These are phyloP conservation scores for Arizona elegans DNA, from an alignment of 2,113 vertebrate genomes.

Conservation along the genomic window DNA sequence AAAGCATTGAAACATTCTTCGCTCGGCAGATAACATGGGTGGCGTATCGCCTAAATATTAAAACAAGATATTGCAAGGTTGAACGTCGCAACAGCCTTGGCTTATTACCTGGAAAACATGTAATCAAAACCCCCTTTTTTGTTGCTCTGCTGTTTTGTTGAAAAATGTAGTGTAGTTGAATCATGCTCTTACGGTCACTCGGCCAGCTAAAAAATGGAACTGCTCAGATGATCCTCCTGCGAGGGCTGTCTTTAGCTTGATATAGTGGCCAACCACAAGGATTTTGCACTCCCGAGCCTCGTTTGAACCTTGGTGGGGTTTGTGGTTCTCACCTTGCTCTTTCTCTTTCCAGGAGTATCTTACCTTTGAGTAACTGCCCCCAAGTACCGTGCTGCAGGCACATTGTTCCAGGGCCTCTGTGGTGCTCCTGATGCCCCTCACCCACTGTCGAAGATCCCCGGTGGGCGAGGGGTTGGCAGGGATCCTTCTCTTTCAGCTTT, in stretches of 20 bases:
- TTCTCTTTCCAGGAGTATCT: constrained; percentile 77
- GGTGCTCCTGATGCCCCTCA: constrained; percentile 99
- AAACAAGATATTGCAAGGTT: background rate
- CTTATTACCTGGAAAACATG: constrained; percentile 22
- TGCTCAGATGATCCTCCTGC: constrained; percentile 30
- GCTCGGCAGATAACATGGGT: background rate
- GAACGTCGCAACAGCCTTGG: background rate
- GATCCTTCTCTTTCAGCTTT: constrained; percentile 94
- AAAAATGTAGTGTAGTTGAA: constrained; percentile 44
- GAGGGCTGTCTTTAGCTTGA: background rate
- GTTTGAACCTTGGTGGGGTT: background rate
- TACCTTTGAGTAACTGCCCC: constrained; percentile 83
- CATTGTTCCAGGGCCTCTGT: constrained; percentile 98
- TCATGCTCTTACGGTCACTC: constrained; percentile 47
- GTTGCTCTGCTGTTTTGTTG: constrained; percentile 56
- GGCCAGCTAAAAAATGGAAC: constrained; percentile 29
- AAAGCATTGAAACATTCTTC: background rate
- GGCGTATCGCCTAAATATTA: background rate
- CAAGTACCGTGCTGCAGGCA: constrained; percentile 86
- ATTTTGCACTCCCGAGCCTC: background rate
- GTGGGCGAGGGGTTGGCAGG: constrained; percentile 98
- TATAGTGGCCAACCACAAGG: no score
- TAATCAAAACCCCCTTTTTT: constrained; percentile 38
- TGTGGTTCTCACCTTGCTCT: constrained; percentile 17
- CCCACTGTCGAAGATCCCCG: constrained; percentile 99